phyloP scores from a whole-genome alignment of 2,113 vertebrate genomes.

The Aegotheles bennettii region DNA sequence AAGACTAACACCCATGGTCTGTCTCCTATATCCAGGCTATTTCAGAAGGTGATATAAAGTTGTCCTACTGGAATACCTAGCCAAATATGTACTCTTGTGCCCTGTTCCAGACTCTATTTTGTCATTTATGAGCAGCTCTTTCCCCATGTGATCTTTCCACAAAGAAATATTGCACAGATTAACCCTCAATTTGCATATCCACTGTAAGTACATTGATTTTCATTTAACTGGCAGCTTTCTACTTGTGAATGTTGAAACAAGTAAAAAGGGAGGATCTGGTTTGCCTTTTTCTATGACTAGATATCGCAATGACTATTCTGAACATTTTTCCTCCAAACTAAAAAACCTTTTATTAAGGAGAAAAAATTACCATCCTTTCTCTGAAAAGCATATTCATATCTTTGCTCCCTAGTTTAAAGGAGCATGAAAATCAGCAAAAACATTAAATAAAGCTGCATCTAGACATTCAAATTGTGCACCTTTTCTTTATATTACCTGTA shows the following conservation, averaged over 20 bases:
- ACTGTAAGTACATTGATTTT: not conserved
- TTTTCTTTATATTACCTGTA: not conserved
- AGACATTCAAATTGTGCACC: not conserved
- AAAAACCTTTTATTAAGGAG: not conserved
- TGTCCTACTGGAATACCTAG: fast-evolving
- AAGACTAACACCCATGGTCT: not conserved
- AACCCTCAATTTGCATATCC: not conserved
- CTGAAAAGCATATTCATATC: not conserved
- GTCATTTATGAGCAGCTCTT: not conserved
- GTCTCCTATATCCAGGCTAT: not conserved
- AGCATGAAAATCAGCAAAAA: not conserved
- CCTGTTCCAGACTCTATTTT: not conserved
- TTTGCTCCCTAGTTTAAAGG: not conserved
- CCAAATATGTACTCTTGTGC: not conserved
- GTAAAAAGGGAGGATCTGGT: not conserved
- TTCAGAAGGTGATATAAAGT: not conserved
- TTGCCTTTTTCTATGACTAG: not conserved
- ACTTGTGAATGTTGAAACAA: not conserved
- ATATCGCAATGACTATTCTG: not conserved
- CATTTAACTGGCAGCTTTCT: not conserved
- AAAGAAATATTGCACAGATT: not conserved
- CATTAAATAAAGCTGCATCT: not conserved
- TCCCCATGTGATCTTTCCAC: not conserved
- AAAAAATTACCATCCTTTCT: not conserved
- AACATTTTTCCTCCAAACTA: not conserved